Evolutionary conservation across 2,113 vertebrate genomes (phyloP).

Genomic region (Leucopsar rothschildi): DNA sequence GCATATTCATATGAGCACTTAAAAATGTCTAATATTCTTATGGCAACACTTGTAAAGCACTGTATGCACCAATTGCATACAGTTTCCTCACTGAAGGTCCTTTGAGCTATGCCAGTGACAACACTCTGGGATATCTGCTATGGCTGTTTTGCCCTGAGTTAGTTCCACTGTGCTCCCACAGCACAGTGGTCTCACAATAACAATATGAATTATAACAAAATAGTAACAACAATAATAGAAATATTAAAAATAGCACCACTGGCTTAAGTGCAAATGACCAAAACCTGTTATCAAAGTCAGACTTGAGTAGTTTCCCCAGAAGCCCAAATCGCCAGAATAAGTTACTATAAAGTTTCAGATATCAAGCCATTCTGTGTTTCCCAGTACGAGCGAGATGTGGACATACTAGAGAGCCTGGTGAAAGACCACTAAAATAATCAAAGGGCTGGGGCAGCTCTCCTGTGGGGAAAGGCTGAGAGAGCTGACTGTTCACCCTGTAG

Average conservation of each 20-base stretch:
- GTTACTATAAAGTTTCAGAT: neutral
- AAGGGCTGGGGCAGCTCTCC: neutral
- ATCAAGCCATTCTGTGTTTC: neutral
- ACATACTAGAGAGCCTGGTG: neutral
- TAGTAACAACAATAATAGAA: neutral
- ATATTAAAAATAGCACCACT: neutral
- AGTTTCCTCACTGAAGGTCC: neutral
- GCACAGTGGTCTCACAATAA: neutral
- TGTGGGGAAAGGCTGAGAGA: neutral
- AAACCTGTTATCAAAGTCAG: neutral
- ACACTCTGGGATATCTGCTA: neutral
- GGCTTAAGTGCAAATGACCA: neutral
- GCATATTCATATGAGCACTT: neutral
- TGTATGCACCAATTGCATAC: fast-evolving
- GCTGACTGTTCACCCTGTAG: neutral
- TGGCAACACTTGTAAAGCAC: neutral
- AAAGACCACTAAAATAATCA: neutral
- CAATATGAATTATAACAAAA: neutral
- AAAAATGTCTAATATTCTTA: neutral
- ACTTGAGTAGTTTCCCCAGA: neutral
- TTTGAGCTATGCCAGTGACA: neutral
- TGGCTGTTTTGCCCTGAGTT: neutral
- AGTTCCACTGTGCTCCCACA: neutral
- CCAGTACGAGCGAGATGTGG: neutral
- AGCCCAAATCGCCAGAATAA: neutral